A percentile compares a stretch with the other conserved stretches of the same genome.
These are phyloP conservation scores for Bos javanicus DNA, from an alignment of 2,113 vertebrate species.

Conservation along the genomic window DNA sequence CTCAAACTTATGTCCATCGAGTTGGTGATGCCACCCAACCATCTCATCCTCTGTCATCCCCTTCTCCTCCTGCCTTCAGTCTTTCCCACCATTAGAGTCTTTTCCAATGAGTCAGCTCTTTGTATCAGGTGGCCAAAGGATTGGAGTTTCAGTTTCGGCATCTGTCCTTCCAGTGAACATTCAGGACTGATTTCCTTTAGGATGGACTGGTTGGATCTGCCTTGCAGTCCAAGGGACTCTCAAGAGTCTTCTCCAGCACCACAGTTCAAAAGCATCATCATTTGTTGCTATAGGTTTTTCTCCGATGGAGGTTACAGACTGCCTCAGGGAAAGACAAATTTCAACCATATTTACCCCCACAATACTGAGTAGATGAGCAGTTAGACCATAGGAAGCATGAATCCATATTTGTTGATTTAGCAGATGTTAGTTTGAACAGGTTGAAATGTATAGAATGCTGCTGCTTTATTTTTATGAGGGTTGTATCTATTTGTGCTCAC, in stretches of 20 bases:
- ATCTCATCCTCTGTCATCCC: background rate
- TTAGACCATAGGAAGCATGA: accelerated
- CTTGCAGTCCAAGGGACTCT: background rate
- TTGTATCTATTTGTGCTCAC: background rate
- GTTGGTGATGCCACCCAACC: background rate
- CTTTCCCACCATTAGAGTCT: background rate
- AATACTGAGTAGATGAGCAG: background rate
- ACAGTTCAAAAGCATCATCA: background rate
- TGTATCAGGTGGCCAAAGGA: accelerated
- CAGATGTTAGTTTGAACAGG: background rate
- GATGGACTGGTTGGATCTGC: background rate
- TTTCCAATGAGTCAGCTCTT: background rate
- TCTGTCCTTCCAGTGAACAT: accelerated
- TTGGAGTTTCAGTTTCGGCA: background rate
- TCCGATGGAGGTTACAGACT: too few species aligned
- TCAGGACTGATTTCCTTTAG: background rate
- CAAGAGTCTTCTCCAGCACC: background rate
- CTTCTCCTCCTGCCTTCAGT: background rate
- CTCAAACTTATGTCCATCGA: background rate
- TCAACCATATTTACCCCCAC: accelerated
- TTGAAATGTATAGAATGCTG: accelerated
- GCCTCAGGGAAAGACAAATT: background rate
- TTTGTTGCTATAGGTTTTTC: background rate
- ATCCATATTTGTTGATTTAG: too few species aligned
- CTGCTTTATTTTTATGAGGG: accelerated